Base-by-base conservation (phyloP, 2,888 invertebrate species). In the Ichneumoninae sp. region DNA sequence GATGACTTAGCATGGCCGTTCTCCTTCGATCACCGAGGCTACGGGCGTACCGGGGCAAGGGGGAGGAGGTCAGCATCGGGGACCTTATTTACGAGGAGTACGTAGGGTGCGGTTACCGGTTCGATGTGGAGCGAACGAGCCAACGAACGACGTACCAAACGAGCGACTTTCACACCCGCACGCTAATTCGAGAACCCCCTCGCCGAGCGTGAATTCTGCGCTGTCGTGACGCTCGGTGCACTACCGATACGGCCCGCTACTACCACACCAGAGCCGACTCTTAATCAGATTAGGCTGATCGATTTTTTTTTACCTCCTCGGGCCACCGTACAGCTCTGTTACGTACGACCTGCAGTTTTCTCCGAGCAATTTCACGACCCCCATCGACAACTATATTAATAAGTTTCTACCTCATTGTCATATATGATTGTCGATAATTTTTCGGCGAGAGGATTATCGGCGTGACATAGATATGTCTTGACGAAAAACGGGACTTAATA, bases 201-300 rank as follows among this genome's bases (percentile, higher is more conserved):
- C 71, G 77, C 65, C 66, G 40, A 76, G 80, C 80, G 83, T 68
- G 76, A 80, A 85, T 80, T 54, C 65, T 57, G 82, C 22, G 22
- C 79, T 82, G 44, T 65, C 82, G 78, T 82, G 70, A 57, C 44
- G n/a, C 30, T n/a, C 47, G 47, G 26, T 70, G 68, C 77, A 69
- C 57, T 57, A 57, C 57, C 57, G 57, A 57, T 26, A 57, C 26
- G 8, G 10, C 3, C 26, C 3, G 10, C 57, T 30, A 65, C 75
- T 54, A 47, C 65, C n/a, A 26, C 75, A 47, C 26, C 19, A 22
- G 33, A 30, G 65, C 30, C 40, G 79, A 86, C 86, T 89, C 89
- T 89, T 90, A 90, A 90, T 90, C 90, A 87, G 90, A 91, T 91
- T 89, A 89, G 72, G 33, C 71, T 78, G 84, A 90, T 90, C 87